Percentiles rank a stretch among this genome's conserved stretches.
These are phyloP conservation scores for Thalassarche chlororhynchos DNA, from an alignment of 2,113 vertebrate genomes.

Conservation along the genomic window DNA sequence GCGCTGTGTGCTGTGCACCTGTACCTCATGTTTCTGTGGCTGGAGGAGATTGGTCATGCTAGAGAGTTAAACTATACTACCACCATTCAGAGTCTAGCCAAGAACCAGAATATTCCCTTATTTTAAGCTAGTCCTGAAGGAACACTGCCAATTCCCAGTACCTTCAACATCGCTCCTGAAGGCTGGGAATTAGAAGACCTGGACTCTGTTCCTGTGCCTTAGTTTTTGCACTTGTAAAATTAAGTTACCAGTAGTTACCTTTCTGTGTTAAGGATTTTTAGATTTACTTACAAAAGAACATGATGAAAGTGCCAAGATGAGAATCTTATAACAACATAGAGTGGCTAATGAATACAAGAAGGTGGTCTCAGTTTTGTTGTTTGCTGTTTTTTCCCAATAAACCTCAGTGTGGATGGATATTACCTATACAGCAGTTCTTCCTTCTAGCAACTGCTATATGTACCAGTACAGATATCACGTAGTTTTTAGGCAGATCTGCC, in stretches of 20 bases:
- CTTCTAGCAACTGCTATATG: background rate
- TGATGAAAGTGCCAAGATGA: background rate
- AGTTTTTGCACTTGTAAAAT: background rate
- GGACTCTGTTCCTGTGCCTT: background rate
- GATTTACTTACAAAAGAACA: background rate
- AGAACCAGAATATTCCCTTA: constrained; percentile 11
- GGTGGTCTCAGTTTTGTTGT: background rate
- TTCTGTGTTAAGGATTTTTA: background rate
- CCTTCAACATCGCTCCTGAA: background rate
- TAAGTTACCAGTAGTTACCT: background rate
- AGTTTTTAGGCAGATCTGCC: background rate
- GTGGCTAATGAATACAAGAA: background rate
- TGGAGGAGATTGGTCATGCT: background rate
- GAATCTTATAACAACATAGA: background rate
- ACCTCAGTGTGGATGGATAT: background rate
- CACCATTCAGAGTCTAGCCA: background rate
- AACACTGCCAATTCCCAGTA: background rate
- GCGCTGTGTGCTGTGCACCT: background rate
- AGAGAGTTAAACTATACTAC: background rate
- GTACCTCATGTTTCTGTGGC: background rate
- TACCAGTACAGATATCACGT: background rate
- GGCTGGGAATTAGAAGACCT: background rate
- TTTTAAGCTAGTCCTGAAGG: constrained; percentile 33
- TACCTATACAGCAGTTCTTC: background rate
- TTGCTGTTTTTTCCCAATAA: background rate